phyloP scores from a whole-genome alignment of 2,888 invertebrate genomes.

The Conus canariensis region DNA sequence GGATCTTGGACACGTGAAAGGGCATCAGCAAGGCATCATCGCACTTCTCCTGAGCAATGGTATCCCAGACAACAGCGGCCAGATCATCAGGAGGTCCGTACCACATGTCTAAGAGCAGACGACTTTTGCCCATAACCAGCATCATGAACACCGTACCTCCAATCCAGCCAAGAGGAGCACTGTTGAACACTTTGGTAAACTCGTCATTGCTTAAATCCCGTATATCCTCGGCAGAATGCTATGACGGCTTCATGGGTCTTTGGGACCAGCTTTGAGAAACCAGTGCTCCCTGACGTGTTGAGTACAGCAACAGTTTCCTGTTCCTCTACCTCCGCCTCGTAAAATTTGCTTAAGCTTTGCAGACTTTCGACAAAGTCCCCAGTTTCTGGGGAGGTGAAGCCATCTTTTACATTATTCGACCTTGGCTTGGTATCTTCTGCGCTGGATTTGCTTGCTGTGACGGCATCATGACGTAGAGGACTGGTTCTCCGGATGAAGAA shows the following conservation, averaged over 20 bases:
- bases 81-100: background rate
- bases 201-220: background rate
- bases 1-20: background rate
- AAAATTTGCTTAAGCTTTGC: background rate
- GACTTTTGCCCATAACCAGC: background rate
- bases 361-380: slow-evolving; percentile 43
- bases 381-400: background rate
- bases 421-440: background rate
- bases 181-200: background rate
- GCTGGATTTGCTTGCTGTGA: no score
- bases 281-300: slow-evolving; percentile 21
- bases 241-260: background rate
- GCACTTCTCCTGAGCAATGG: background rate
- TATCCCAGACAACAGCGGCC: slow-evolving; percentile 6
- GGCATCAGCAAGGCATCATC: background rate
- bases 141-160: background rate
- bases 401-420: background rate
- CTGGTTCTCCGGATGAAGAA: slow-evolving; percentile 13
- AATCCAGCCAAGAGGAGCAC: slow-evolving; percentile 3
- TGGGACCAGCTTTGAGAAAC: slow-evolving; percentile 8
- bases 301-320: background rate
- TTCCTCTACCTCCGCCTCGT: background rate
- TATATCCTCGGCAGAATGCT: no score
- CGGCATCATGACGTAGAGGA: background rate
- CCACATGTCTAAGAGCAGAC: background rate